phyloP scores from a whole-genome alignment of 2,797 vertebrate species.

The Orientallactaga sibirica region DNA sequence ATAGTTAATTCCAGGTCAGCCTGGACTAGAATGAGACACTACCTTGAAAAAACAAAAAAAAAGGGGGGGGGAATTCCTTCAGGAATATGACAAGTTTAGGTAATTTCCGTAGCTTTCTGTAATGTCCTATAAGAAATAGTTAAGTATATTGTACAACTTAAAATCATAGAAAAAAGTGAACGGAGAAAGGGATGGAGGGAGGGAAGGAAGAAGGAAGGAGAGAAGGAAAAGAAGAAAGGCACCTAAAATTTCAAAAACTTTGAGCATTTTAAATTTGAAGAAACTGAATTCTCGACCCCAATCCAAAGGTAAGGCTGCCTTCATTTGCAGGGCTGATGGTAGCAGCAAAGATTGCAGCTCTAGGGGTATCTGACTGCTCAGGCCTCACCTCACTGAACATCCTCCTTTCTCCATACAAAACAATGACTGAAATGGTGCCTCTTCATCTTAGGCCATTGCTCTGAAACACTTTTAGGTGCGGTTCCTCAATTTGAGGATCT shows the following conservation, averaged over 20 bases:
- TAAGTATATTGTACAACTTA: neutral
- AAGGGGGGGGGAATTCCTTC: neutral
- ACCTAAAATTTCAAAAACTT: neutral
- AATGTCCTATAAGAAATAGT: neutral
- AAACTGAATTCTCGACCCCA: neutral
- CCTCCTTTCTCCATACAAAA: neutral
- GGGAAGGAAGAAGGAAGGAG: too few relatives aligned
- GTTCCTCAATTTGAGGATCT: neutral
- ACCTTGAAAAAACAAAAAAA: too few relatives aligned
- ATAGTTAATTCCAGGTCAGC: too few relatives aligned
- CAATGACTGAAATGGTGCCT: neutral
- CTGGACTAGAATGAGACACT: too few relatives aligned
- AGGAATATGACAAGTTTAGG: neutral
- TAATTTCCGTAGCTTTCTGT: neutral
- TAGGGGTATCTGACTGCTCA: neutral
- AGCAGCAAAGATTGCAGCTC: neutral
- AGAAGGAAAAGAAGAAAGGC: neutral
- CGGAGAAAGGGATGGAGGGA: too few relatives aligned
- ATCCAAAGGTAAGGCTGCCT: neutral
- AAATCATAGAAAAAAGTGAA: neutral
- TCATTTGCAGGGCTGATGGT: neutral
- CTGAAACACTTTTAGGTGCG: neutral
- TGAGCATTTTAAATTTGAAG: neutral
- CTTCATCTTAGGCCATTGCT: neutral
- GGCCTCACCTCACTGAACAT: neutral